Percentiles rank a stretch among this genome's conserved stretches.
phyloP scores from a whole-genome alignment of 2,113 vertebrate genomes.

The Boleophthalmus pectinirostris region DNA sequence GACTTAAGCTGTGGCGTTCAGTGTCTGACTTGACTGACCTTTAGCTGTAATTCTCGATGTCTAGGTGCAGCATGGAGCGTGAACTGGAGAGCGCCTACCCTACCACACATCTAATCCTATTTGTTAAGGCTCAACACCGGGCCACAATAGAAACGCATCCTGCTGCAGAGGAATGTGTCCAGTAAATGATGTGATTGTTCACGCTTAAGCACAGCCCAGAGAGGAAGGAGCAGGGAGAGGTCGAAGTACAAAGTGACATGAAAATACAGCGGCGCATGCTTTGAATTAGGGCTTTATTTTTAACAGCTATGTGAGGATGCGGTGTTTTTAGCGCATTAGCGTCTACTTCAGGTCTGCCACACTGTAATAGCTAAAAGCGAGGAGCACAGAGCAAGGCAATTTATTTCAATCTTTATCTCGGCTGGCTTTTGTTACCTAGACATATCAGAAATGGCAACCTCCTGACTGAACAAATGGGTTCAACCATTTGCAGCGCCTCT shows the following conservation, averaged over 20 bases:
- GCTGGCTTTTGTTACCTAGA: conserved; percentile 23
- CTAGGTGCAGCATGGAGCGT: conserved; percentile 53
- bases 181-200: conserved; percentile 58
- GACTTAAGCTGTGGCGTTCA: conserved; percentile 76
- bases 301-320: conserved; percentile 23
- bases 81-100: conserved; percentile 59
- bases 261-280: conserved; percentile 9
- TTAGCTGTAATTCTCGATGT: conserved; percentile 71
- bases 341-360: conserved; percentile 14
- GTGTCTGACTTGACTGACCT: conserved; percentile 71
- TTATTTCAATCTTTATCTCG: conserved; percentile 28
- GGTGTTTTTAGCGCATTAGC: not conserved
- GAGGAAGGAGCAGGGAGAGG: conserved; percentile 24
- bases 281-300: conserved; percentile 28
- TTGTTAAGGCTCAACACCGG: conserved; percentile 67
- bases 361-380: conserved; percentile 3
- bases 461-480: conserved; percentile 54
- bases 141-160: conserved; percentile 64
- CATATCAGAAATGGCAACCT: conserved; percentile 43
- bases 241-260: conserved; percentile 10
- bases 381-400: conserved; percentile 11
- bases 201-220: conserved; percentile 43
- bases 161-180: conserved; percentile 49
- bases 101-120: conserved; percentile 71
- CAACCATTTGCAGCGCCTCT: conserved; percentile 38